Base-by-base conservation (phyloP, 2,888 invertebrate genomes). In the Schizaphis graminum region DNA sequence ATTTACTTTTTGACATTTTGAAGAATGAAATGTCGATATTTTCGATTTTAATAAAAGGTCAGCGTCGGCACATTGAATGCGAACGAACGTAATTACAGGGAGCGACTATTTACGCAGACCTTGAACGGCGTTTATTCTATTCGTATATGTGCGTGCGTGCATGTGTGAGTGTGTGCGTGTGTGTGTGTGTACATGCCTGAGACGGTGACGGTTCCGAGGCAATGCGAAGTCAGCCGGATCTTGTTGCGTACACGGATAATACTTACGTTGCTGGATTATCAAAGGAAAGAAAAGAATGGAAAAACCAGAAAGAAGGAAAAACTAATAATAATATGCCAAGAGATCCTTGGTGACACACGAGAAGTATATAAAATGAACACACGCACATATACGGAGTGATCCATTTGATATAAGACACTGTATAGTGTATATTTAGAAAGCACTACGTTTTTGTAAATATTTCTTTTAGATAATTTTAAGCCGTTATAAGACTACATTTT, bases 41-140 rank as follows among this genome's bases (percentile, higher is more conserved):
- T 92, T 88, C 92, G 67, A 88, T 92, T 88, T 92, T 92, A 88
- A 88, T 92, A 92, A 92, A 88, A 92, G 88, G 92, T 93, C 92
- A 89, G 26, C 53, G 53, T 21, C 26, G 35, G 88, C 53, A 49
- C 87, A 44, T 49, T 88, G 49, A 92, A 88, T 26, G 92, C 28
- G n/a, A 44, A 93, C 28, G n/a, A 44, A 93, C 88, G 88, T 93
- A 93, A 93, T 93, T 89, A 93, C 88, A 93, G 88, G 92, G 92
- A 86, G 49, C 61, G 61, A 44, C 24, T 53, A 47, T 24, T 35
- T 41, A 41, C 49, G 3, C n/a, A 88, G 88, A 53, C 92, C 77
- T 89, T 89, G 88, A 92, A 92, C 61, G 26, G 57, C 26, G n/a
- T 49, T 13, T 61, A 28, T 61, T 53, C 11, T 44, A 84, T 11